Evolutionary conservation across 2,797 vertebrate genomes (phyloP), one percentile per base, ranked within the genome.

Genomic region (Sternarchorhynchus goeldii): DNA sequence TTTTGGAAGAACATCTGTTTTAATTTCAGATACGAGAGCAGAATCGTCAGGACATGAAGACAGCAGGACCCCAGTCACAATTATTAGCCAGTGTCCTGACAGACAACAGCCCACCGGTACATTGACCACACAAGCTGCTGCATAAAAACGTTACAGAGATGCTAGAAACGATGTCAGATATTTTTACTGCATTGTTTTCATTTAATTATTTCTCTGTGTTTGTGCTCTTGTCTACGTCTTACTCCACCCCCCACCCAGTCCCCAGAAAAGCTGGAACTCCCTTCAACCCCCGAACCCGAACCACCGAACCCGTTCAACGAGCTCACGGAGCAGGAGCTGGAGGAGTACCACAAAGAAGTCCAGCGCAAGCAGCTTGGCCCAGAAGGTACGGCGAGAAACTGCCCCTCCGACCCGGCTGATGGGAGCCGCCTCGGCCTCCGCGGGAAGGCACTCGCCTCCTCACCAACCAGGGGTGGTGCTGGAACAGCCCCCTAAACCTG

Each of bases 31-130:
- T 99, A 79, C 94, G 97, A 70, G 95, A 98, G 85, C 96, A 97
- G 84, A 98, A 98, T 85, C 95, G 96, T 3, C 96, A 99, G 87
- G 97, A 99, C 0, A 95, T 96, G 91, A 99, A 98, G 86, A 98
- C 97, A 0, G 97, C 97, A 0, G 97, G 97, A 3, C 97, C 97
- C 0, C 97, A 98, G 89, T 99, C 97, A 0, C 97, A 97, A 87
- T 91, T 99, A 32, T 92, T 99, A 53, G 96, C 97, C 53, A 90
- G 95, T 0, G 96, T 98, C 77, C 97, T 97, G 10, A 94, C 95
- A 0, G 96, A 95, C 39, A 93, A 95, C 86, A 93, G 94, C 67
- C 92, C 93, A 84, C 95, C 95, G 89, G 96, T 98, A 93, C 83
- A 75, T 53, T 60, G 41, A 36, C 58, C n/a, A 10, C 39, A 67